A percentile compares a stretch with the other conserved stretches of the same genome.
phyloP scores from a whole-genome alignment of 2,888 invertebrate species.

The Anoncus sp. region DNA sequence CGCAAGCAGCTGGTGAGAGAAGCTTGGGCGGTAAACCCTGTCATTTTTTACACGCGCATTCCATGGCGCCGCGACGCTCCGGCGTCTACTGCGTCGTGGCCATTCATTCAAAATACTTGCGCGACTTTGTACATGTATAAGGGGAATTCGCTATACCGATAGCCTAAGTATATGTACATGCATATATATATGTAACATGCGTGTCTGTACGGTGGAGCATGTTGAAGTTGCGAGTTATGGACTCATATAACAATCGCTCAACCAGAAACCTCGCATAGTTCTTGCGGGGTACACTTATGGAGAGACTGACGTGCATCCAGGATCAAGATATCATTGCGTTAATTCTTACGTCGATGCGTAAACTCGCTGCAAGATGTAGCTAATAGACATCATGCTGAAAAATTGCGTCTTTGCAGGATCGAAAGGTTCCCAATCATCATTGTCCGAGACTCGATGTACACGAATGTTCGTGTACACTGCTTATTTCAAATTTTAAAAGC shows the following conservation, averaged over 20 bases:
- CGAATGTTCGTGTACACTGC: too few species aligned
- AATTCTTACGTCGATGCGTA: slow-evolving; percentile 31
- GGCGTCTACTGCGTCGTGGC: slow-evolving; percentile 47
- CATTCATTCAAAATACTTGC: slow-evolving; percentile 29
- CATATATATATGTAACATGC: background rate
- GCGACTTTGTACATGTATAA: slow-evolving; percentile 32
- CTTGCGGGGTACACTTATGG: background rate
- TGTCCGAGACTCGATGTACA: background rate
- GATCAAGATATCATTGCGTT: slow-evolving; percentile 47
- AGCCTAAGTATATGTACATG: background rate
- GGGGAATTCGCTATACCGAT: background rate
- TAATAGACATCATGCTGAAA: slow-evolving; percentile 6
- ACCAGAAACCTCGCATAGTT: slow-evolving; percentile 19
- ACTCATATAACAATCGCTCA: slow-evolving; percentile 65
- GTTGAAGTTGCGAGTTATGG: slow-evolving; percentile 62
- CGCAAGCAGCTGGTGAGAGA: slow-evolving; percentile 25
- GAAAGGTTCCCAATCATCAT: background rate
- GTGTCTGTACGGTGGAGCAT: slow-evolving; percentile 13
- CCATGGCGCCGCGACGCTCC: slow-evolving; percentile 67
- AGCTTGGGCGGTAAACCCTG: slow-evolving; percentile 68
- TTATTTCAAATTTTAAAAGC: too few species aligned
- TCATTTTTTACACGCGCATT: slow-evolving; percentile 73
- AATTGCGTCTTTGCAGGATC: background rate
- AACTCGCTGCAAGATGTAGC: slow-evolving; percentile 27
- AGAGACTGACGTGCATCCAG: slow-evolving; percentile 19